A percentile compares a stretch with the other conserved stretches of the same genome.
phyloP scores from a whole-genome alignment of 64 coral and sea anemone genomes.

The Astreopora myriophthalma region DNA sequence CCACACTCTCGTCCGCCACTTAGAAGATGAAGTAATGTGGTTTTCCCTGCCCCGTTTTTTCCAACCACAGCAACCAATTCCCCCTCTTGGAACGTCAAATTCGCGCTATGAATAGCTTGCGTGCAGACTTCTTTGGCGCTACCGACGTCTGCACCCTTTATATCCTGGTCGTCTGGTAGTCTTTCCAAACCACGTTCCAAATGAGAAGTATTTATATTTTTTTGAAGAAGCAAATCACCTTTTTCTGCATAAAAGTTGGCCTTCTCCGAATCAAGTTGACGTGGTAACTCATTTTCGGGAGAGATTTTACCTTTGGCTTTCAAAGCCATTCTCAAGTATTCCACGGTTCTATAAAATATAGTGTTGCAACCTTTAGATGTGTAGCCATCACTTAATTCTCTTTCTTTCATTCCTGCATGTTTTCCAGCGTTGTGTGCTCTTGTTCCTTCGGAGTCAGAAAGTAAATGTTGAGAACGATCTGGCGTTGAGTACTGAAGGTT shows the following conservation, averaged over 20 bases:
- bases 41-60: slow-evolving; percentile 19
- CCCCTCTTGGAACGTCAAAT: slow-evolving; percentile 3
- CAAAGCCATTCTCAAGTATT: background rate
- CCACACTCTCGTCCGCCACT: background rate
- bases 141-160: background rate
- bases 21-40: background rate
- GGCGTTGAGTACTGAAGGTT: slow-evolving; percentile 1
- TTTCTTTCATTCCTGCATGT: background rate
- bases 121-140: background rate
- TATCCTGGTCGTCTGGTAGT: background rate
- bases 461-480: background rate
- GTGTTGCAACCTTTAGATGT: background rate
- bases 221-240: background rate
- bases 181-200: background rate
- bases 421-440: background rate
- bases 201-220: background rate
- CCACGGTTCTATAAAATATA: slow-evolving; percentile 16
- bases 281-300: background rate
- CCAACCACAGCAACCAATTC: slow-evolving; percentile 10
- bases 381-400: background rate
- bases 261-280: background rate
- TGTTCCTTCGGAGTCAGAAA: background rate
- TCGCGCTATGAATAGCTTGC: background rate
- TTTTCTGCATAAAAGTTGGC: background rate
- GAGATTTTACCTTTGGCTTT: background rate